phyloP scores from a whole-genome alignment of 2,797 vertebrate species.

The Sebastolobus alascanus region DNA sequence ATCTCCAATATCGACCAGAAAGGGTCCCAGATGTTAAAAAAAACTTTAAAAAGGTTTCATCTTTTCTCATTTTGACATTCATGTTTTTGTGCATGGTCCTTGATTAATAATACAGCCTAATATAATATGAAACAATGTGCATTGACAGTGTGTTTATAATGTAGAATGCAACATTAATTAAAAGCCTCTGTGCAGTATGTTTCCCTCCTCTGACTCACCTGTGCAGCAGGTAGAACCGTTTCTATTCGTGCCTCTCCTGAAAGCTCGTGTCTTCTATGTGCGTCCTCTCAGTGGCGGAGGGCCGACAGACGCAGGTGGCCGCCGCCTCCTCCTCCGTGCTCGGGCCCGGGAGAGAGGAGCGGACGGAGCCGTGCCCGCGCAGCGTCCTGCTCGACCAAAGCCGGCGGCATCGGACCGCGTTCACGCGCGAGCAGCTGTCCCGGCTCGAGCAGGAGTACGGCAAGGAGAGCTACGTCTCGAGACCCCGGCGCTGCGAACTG shows the following conservation, averaged over 20 bases:
- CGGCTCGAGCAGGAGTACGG: conserved; percentile 86
- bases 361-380: conserved; percentile 71
- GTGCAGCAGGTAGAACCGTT: not conserved
- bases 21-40: too few species aligned
- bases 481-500: conserved; percentile 80
- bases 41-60: too few species aligned
- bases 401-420: conserved; percentile 86
- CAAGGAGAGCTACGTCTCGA: conserved; percentile 85
- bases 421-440: conserved; percentile 84
- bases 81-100: too few species aligned
- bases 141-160: too few species aligned
- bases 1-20: too few species aligned
- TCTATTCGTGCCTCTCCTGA: not conserved
- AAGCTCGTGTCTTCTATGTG: not conserved
- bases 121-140: not conserved
- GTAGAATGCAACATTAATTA: too few species aligned
- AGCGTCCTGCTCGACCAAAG: conserved; percentile 77
- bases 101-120: too few species aligned
- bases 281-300: conserved; percentile 74
- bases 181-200: too few species aligned
- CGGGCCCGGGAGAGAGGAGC: conserved; percentile 58
- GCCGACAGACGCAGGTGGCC: conserved; percentile 71
- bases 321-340: conserved; percentile 53
- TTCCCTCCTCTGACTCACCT: not conserved
- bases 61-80: too few species aligned